These are phyloP conservation scores for Oasisia sp. DNA, from an alignment of 2,888 invertebrate genomes.

Conservation along the genomic window DNA sequence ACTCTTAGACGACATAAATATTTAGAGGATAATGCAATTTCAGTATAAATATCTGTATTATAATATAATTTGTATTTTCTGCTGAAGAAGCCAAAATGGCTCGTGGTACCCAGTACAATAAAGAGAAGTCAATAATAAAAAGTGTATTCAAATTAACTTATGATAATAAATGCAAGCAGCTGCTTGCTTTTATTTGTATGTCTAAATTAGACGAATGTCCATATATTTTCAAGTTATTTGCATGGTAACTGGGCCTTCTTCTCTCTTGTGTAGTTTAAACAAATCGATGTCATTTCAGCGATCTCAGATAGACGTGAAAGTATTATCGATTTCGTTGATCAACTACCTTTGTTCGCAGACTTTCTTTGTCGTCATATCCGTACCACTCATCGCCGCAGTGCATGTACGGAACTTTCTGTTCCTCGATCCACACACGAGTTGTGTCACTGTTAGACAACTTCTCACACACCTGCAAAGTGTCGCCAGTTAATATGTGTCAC, in stretches of 20 bases:
- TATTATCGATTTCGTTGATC: background rate
- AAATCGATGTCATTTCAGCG: background rate
- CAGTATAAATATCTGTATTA: too few relatives aligned
- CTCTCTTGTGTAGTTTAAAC: background rate
- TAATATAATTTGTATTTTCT: too few relatives aligned
- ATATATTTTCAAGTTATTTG: background rate
- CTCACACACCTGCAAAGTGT: slow-evolving; percentile 17
- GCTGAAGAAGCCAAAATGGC: too few relatives aligned
- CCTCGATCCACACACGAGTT: slow-evolving; percentile 14
- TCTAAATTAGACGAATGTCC: background rate
- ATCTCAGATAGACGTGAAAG: background rate
- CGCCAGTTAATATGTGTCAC: too few relatives aligned
- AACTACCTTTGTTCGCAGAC: slow-evolving; percentile 17
- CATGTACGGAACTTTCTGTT: slow-evolving; percentile 23
- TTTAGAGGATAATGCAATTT: too few relatives aligned
- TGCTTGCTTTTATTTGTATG: background rate
- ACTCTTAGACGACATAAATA: too few relatives aligned
- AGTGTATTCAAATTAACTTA: background rate
- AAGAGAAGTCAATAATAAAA: background rate
- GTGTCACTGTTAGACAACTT: background rate
- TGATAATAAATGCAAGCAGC: background rate
- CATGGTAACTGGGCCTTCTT: background rate
- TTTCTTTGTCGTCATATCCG: slow-evolving; percentile 18
- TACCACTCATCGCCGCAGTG: slow-evolving; percentile 22
- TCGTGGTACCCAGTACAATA: background rate